These are phyloP conservation scores for Nebria ingens DNA, from an alignment of 1,140 invertebrate species.

Conservation along the genomic window DNA sequence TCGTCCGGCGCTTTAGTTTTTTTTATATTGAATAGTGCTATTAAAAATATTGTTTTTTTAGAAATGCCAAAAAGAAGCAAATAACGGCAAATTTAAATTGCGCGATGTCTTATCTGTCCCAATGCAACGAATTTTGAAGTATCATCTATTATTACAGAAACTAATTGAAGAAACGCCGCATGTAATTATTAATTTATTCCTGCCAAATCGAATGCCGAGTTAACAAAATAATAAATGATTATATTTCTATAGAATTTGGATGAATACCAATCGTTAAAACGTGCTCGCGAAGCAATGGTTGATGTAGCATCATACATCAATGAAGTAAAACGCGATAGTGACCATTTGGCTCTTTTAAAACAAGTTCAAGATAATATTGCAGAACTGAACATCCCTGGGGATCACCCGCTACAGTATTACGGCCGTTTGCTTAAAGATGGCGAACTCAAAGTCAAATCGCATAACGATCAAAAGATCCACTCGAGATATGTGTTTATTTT, in stretches of 20 bases:
- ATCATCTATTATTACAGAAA: slow-evolving; percentile 88
- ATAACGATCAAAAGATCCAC: slow-evolving; percentile 77
- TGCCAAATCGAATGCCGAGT: background rate
- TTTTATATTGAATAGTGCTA: no score
- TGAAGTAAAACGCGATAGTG: slow-evolving; percentile 95
- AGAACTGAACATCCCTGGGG: slow-evolving; percentile 64
- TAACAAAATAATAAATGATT: background rate
- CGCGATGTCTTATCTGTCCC: slow-evolving; percentile 91
- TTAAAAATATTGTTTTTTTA: slow-evolving; percentile 36
- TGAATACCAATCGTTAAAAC: slow-evolving; percentile 69
- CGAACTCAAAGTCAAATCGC: slow-evolving; percentile 84
- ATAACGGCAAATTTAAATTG: slow-evolving; percentile 89
- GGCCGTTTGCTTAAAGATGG: slow-evolving; percentile 85
- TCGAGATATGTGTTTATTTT: slow-evolving; percentile 92
- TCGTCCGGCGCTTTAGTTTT: no score
- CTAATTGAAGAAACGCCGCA: slow-evolving; percentile 81
- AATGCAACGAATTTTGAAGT: slow-evolving; percentile 96
- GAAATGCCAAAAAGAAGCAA: slow-evolving; percentile 86
- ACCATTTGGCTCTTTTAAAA: slow-evolving; percentile 80
- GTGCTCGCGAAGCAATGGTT: slow-evolving; percentile 92
- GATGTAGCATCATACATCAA: slow-evolving; percentile 96
- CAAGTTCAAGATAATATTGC: slow-evolving; percentile 76
- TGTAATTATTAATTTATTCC: no score
- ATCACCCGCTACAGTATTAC: slow-evolving; percentile 74
- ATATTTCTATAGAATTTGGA: slow-evolving; percentile 51